A percentile compares a stretch with the other conserved stretches of the same genome.
Evolutionary conservation across 2,113 vertebrate genomes (phyloP).

Genomic region (Rana temporaria): DNA sequence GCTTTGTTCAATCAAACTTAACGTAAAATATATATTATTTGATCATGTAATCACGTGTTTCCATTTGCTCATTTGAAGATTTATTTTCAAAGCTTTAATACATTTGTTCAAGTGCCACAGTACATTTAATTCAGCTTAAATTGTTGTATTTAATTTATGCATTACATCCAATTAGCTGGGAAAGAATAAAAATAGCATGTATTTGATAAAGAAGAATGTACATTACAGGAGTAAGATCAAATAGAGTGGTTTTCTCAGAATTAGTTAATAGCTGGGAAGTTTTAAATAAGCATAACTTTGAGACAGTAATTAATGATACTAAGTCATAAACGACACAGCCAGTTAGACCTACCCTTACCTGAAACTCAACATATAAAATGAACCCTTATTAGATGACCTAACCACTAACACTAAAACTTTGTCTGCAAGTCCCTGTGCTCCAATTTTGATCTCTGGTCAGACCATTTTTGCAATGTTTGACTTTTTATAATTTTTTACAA

Average conservation of each 20-base stretch:
- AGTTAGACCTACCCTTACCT: no score
- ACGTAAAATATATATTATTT: slow-evolving; percentile 23
- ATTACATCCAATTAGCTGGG: slow-evolving; percentile 19
- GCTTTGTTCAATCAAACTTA: slow-evolving; percentile 11
- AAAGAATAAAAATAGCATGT: slow-evolving; percentile 3
- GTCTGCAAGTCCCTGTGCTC: no score
- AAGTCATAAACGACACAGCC: no score
- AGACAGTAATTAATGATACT: no score
- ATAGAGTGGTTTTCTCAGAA: not conserved
- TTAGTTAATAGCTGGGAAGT: slow-evolving; percentile 1
- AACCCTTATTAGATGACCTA: no score
- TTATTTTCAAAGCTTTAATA: slow-evolving; percentile 24
- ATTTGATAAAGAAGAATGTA: slow-evolving; percentile 15
- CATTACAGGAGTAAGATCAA: not conserved
- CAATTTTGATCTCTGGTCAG: no score
- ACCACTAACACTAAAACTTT: no score
- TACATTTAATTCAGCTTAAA: not conserved
- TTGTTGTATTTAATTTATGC: slow-evolving; percentile 2
- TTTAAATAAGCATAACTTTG: not conserved
- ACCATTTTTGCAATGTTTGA: no score
- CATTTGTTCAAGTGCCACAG: slow-evolving; percentile 13
- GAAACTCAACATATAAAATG: no score
- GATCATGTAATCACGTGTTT: not conserved
- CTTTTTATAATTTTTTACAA: no score
- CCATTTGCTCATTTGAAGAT: slow-evolving; percentile 5